Conservation (phyloP, 2,113 vertebrate genomes). For the Dipodomys spectabilis region DNA sequence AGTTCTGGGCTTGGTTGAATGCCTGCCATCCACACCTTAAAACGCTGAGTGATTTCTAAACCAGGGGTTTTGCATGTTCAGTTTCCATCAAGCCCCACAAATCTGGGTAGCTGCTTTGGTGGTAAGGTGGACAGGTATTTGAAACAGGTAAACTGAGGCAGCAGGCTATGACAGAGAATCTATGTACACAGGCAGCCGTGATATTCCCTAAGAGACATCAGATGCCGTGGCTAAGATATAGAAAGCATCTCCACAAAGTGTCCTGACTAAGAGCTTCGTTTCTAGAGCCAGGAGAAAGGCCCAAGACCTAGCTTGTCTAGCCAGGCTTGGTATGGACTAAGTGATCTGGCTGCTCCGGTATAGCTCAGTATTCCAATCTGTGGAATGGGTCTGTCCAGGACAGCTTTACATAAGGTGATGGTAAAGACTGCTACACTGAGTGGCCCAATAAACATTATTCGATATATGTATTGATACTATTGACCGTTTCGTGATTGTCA, state of each 20-base stretch:
- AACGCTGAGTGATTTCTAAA: not conserved
- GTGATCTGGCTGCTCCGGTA: no score
- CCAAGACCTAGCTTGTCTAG: not conserved
- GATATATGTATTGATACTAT: not conserved
- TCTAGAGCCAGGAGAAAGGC: not conserved
- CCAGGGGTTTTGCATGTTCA: not conserved
- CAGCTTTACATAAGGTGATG: not conserved
- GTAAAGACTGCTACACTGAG: not conserved
- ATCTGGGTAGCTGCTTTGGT: not conserved
- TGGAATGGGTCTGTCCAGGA: fast-evolving
- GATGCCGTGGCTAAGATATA: not conserved
- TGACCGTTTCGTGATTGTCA: not conserved
- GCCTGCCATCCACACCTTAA: not conserved
- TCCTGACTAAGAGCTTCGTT: not conserved
- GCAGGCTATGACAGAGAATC: not conserved
- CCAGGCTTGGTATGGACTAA: not conserved
- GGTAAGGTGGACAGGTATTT: not conserved
- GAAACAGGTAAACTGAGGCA: not conserved
- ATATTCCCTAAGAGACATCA: not conserved
- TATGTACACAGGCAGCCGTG: not conserved
- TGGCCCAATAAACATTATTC: not conserved
- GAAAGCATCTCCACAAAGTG: no score
- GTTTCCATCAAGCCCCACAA: not conserved
- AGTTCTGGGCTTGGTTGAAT: not conserved
- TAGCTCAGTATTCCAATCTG: not conserved